Evolutionary conservation across 2,888 invertebrate species (phyloP), one percentile per base, ranked within the genome.

Genomic region (Nipponacmea schrenckii): DNA sequence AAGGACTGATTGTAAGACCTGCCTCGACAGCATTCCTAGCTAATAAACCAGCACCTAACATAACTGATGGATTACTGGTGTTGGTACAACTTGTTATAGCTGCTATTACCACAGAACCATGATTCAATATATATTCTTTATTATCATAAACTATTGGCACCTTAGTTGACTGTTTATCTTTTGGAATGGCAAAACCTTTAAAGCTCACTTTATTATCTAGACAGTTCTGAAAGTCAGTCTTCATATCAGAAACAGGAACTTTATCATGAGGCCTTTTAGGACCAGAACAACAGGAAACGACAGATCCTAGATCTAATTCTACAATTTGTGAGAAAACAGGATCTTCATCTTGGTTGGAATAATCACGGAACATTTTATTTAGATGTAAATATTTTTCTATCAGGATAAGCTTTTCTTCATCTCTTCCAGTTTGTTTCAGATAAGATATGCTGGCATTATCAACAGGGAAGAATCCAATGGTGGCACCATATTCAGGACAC

Each of bases 21-120:
- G 94, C 94, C 81, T 95, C 95, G 0, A 98, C 95, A 0, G 98
- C 98, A 74, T 96, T 97, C 90, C 95, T 95, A 0, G 98, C 98
- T 68, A 98, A 89, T 45, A 98, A 89, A 75, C 88, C 88, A 80
- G 98, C 98, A 50, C 97, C 98, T 24, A 98, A 91, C 98, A 98
- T 98, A 8, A 98, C 98, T 79, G 96, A 96, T 0, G 98, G 98
- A 89, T 98, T 98, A 82, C 95, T 96, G 0, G 98, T 98, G 88
- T 99, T 99, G 69, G 98, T 98, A 89, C 98, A 99, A 31, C 96
- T 96, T 0, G 98, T 98, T 82, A 98, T 98, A 69, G 98, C 98
- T 0, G 98, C 97, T 79, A 98, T 97, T 71, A 98, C 94, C 26
- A 98, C 97, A 1, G 96, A 95, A 2, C 98, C 97, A 88, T 98